Evolutionary conservation across 2,113 vertebrate genomes (phyloP).

Genomic region (Caranx melampygus): DNA sequence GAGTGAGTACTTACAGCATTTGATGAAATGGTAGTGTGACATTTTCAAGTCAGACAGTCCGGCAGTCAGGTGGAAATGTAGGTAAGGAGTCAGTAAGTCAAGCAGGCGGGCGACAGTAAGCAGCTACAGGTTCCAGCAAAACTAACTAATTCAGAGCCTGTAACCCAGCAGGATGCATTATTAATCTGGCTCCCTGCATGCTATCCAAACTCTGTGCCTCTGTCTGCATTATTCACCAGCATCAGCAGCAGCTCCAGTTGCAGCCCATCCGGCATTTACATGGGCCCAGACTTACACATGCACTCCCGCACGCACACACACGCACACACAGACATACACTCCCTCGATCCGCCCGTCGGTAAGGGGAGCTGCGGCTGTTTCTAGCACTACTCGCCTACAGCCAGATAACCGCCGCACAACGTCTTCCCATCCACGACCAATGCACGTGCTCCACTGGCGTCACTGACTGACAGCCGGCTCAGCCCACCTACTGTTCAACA

Average conservation of each 20-base stretch:
- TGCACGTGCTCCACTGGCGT: conserved; percentile 86
- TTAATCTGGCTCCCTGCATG: conserved; percentile 83
- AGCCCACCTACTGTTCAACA: conserved; percentile 78
- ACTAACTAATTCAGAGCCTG: conserved; percentile 81
- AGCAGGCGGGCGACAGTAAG: conserved; percentile 42
- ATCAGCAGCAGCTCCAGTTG: conserved; percentile 66
- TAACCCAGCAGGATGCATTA: conserved; percentile 86
- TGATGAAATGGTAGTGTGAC: conserved; percentile 97
- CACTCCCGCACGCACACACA: neutral
- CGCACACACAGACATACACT: conserved; percentile 39
- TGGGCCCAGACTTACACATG: conserved; percentile 22
- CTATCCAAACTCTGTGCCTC: conserved; percentile 82
- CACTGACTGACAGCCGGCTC: conserved; percentile 87
- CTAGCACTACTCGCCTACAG: conserved; percentile 67
- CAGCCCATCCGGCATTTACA: conserved; percentile 65
- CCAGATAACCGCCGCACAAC: conserved; percentile 57
- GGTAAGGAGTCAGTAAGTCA: conserved; percentile 64
- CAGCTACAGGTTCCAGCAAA: conserved; percentile 84
- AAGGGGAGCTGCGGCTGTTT: conserved; percentile 66
- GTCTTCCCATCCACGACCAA: conserved; percentile 78
- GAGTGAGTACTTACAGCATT: conserved; percentile 93
- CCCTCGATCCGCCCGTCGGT: conserved; percentile 43
- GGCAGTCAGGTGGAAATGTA: conserved; percentile 33
- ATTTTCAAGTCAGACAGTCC: conserved; percentile 81
- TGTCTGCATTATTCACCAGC: conserved; percentile 85